Percentiles rank a stretch among this genome's conserved stretches.
Evolutionary conservation across 2,113 vertebrate genomes (phyloP).

Genomic region (Herpetotheres cachinnans): DNA sequence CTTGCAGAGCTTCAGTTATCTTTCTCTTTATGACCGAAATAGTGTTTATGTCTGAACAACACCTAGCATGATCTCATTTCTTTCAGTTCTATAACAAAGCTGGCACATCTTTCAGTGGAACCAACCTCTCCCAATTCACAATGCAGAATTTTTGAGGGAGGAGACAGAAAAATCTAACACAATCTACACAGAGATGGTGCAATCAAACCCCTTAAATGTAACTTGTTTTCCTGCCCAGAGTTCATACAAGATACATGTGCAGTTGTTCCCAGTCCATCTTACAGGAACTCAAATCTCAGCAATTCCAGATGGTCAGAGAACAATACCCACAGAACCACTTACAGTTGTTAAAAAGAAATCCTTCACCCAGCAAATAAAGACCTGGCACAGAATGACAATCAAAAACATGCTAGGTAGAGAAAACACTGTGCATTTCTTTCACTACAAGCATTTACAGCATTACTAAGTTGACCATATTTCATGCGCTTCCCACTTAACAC

Average conservation of each 20-base stretch:
- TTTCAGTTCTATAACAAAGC: not conserved
- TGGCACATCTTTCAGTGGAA: not conserved
- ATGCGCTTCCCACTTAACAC: not conserved
- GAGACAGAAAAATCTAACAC: not conserved
- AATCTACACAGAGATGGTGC: not conserved
- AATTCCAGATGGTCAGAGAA: not conserved
- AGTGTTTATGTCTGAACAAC: not conserved
- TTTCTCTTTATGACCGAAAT: not conserved
- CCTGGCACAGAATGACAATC: not conserved
- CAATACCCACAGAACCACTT: not conserved
- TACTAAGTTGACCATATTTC: not conserved
- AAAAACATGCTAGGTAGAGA: not conserved
- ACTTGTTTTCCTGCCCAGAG: not conserved
- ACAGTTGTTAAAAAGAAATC: not conserved
- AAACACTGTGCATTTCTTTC: not conserved
- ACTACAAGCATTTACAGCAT: not conserved
- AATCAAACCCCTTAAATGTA: not conserved
- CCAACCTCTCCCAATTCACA: not conserved
- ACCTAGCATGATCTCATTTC: not conserved
- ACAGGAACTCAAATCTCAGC: not conserved
- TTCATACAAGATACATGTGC: not conserved
- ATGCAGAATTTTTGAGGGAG: not conserved
- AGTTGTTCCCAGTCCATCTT: not conserved
- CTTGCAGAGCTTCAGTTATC: not conserved
- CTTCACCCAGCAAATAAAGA: not conserved